Percentiles rank a stretch among this genome's conserved stretches.
These are phyloP conservation scores for Cyphomyrmex costatus DNA, from an alignment of 1,140 invertebrate genomes.

Conservation along the genomic window DNA sequence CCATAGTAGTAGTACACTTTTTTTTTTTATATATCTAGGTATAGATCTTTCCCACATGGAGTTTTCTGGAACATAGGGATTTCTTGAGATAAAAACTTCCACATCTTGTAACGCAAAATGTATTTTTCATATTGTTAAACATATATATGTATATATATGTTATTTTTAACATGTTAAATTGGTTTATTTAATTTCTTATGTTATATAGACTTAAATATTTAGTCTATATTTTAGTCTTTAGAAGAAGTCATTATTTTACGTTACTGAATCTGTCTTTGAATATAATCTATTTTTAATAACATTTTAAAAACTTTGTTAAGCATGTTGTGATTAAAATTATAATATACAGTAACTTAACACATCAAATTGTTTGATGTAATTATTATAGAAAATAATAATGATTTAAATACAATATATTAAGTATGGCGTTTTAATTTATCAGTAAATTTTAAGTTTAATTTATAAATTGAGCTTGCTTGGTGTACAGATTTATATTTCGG, in stretches of 20 bases:
- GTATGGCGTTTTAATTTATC: neutral
- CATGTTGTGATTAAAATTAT: neutral
- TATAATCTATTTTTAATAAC: neutral
- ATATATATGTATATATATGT: neutral
- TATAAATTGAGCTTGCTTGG: neutral
- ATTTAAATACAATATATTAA: neutral
- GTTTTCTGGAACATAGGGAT: neutral
- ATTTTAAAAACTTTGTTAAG: neutral
- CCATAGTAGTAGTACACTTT: neutral
- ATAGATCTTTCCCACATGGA: neutral
- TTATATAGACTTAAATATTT: neutral
- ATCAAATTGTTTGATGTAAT: neutral
- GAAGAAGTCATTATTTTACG: too few species aligned
- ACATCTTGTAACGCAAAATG: neutral
- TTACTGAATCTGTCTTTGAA: neutral
- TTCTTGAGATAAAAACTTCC: neutral
- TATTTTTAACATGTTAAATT: neutral
- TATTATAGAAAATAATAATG: neutral
- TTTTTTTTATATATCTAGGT: slow-evolving; percentile 19
- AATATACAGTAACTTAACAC: neutral
- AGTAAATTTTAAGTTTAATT: slow-evolving; percentile 15
- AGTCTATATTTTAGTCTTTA: too few species aligned
- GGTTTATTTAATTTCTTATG: neutral
- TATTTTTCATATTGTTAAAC: neutral
- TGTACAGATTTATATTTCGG: slow-evolving; percentile 6